Evolutionary conservation across 2,797 vertebrate genomes (phyloP).

Genomic region (Macropodus opercularis): DNA sequence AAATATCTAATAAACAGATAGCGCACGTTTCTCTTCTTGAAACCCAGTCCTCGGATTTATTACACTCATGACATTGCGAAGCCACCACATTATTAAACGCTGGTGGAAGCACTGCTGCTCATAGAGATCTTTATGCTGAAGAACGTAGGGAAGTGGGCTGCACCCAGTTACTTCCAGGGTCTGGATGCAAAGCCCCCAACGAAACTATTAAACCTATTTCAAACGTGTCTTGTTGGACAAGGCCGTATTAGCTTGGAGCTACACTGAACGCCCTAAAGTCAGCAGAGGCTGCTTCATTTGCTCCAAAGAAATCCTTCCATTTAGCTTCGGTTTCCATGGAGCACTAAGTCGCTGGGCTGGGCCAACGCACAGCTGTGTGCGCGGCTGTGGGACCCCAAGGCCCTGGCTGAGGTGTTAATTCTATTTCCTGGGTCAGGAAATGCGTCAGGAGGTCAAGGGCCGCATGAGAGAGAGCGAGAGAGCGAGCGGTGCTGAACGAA

Average conservation of each 20-base stretch:
- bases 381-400: conserved; percentile 61
- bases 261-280: conserved; percentile 41
- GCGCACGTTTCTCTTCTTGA: conserved; percentile 65
- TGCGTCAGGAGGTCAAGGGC: conserved; percentile 78
- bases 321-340: conserved; percentile 21
- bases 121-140: conserved; percentile 42
- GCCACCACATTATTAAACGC: conserved; percentile 37
- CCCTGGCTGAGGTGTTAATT: conserved; percentile 82
- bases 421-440: conserved; percentile 86
- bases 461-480: conserved; percentile 63
- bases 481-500: conserved; percentile 35
- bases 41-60: conserved; percentile 54
- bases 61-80: conserved; percentile 43
- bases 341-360: conserved; percentile 22
- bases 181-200: neutral
- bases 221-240: too few relatives aligned
- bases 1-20: conserved; percentile 81
- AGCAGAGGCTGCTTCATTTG: conserved; percentile 14
- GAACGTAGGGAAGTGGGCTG: conserved; percentile 16
- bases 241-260: neutral
- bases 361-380: conserved; percentile 72
- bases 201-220: neutral
- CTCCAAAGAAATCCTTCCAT: conserved; percentile 21
- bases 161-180: neutral
- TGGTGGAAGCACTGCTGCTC: conserved; percentile 23